Base-by-base conservation (phyloP, 2,797 vertebrate genomes). In the Sciurus carolinensis region DNA sequence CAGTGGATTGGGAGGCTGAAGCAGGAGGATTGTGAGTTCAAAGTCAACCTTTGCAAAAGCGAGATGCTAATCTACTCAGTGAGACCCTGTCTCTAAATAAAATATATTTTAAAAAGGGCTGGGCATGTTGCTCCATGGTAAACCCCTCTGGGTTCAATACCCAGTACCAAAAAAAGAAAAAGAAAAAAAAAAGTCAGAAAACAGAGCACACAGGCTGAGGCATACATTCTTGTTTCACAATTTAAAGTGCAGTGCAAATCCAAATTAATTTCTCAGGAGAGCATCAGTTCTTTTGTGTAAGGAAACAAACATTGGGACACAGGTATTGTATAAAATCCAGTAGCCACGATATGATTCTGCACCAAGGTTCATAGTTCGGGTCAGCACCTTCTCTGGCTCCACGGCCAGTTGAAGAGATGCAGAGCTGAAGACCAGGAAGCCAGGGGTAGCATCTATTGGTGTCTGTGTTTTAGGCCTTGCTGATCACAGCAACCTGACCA, bases 261-360 rank as follows among this genome's bases (percentile, higher is more conserved):
- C 66, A 92, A 91, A 96, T 96, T 95, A 92, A 96, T 95, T 97
- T 97, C 94, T 95, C 75, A 62, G 76, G 90, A 94, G 69, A 96
- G 26, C 62, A 95, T 81, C 10, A 47, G n/a, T 44, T 91, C 76
- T 82, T 95, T 91, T 95, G 95, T 89, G 72, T 57, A 57, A 87
- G 59, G 44, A 75, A 94, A 87, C 57, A 95, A 96, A 85, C 52
- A 94, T 24, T 36, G 30, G 30, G 83, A 96, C 64, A 77, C 83
- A 95, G 91, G 79, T 95, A 44, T 62, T 14, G 2, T 79, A 79
- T 71, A 94, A 94, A 97, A 87, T 20, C 66, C 88, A 79, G 28
- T 15, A 67, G 88, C 83, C 66, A 39, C 0, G 2, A 39, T 30
- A 69, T 89, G 91, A 79, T 95, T 91, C 93, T 93, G 57, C 4